Base-by-base conservation (phyloP, 2,888 invertebrate genomes). In the Macaria liturata region DNA sequence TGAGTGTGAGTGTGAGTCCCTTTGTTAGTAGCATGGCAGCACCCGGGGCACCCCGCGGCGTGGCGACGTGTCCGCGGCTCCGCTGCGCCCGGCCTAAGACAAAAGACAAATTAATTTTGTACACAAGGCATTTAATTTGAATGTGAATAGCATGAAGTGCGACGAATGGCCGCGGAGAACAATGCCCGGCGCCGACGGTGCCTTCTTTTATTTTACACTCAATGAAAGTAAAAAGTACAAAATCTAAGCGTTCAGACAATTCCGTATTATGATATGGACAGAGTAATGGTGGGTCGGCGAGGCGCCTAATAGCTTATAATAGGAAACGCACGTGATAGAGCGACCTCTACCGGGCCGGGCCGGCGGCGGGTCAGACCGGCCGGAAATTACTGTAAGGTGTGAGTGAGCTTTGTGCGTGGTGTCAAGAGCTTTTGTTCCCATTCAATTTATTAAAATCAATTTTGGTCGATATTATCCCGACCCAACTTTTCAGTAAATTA, bases 51-150 rank as follows among this genome's bases (percentile, higher is more conserved):
- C 78, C 90, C 90, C 80, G 88, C 88, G 83, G 91, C 63, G 88
- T 76, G 71, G 80, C 72, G 83, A 84, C 87, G 83, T 86, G 86
- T 87, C 88, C 81, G 83, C 79, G 71, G 74, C 71, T 72, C 74
- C 70, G 76, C 73, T 68, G 70, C 54, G 67, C 48, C 74, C 73
- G 77, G 79, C 76, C 86, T 89, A 88, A 91, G 86, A 91, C 91
- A 91, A 91, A 91, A 90, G 91, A 91, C 91, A 91, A 91, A 91
- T 91, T 91, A 91, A 91, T 91, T 89, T 90, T 88, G 89, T 91
- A 91, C 91, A 88, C 90, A 84, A 83, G 83, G 84, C 88, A 88
- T 91, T 91, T 91, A 91, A 91, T 91, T 91, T 91, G 88, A 91
- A 91, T 91, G 89, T 88, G 91, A 91, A 91, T 91, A 91, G 90